A percentile compares a stretch with the other conserved stretches of the same genome.
Conservation (phyloP, 2,797 vertebrate species). For the Thalassophryne amazonica region DNA sequence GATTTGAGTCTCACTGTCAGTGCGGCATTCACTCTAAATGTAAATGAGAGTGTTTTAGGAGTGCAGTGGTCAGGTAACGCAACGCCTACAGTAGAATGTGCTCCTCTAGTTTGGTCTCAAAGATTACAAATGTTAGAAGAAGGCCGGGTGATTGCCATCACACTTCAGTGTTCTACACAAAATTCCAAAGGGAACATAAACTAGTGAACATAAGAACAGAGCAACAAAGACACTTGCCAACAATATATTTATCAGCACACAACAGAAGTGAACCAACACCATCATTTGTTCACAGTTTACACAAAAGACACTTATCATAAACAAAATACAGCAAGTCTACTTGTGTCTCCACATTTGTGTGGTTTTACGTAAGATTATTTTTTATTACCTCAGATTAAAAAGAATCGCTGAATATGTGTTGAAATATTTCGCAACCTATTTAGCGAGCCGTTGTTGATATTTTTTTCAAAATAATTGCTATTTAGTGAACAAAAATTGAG, state of each 20-base stretch:
- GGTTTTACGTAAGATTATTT: too few relatives aligned
- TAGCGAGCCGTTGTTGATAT: too few relatives aligned
- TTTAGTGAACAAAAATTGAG: too few relatives aligned
- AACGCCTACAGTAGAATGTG: conserved; percentile 45
- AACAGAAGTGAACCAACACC: too few relatives aligned
- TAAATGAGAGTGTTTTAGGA: conserved; percentile 79
- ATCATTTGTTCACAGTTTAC: too few relatives aligned
- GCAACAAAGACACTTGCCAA: conserved; percentile 8
- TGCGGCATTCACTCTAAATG: conserved; percentile 84
- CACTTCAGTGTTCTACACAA: conserved; percentile 20
- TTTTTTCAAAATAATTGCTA: too few relatives aligned
- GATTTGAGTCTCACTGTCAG: conserved; percentile 58
- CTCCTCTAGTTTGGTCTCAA: conserved; percentile 50
- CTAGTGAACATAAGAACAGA: background rate
- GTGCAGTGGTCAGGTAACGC: conserved; percentile 67
- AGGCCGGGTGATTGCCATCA: conserved; percentile 23
- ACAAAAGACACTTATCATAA: too few relatives aligned
- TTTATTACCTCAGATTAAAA: too few relatives aligned
- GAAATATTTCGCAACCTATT: too few relatives aligned
- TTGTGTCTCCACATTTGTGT: too few relatives aligned
- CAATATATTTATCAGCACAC: conserved; percentile 1
- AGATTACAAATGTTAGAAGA: conserved; percentile 57
- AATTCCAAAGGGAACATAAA: conserved; percentile 1
- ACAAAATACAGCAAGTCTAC: too few relatives aligned
- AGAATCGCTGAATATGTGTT: too few relatives aligned